Base-by-base conservation (phyloP, 2,888 invertebrate genomes). In the Meiosimyza platycephala region DNA sequence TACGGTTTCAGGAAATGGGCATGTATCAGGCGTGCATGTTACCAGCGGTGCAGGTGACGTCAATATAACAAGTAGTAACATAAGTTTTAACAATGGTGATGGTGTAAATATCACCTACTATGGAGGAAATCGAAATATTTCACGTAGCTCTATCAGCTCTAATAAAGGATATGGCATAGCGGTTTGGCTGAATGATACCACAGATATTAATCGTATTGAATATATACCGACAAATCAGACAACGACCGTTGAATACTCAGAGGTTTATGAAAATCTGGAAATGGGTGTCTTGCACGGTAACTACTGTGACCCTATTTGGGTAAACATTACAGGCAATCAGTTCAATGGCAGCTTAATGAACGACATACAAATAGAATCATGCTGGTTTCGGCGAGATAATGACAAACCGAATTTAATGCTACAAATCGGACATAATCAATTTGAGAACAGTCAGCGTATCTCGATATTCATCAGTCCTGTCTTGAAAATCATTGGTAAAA, bases 21-120 rank as follows among this genome's bases (percentile, higher is more conserved):
- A 97, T 84, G 93, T 95, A 1, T 96, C 97, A 3, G 98, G 98
- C 9, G 89, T 99, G 5, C 95, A 97, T 81, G 92, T 99, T 2
- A 90, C 93, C 1, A 94, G 92, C 79, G 99, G 99, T 3, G 97
- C 95, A 0, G 97, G 97, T 1, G 97, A 98, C 85, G 91, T 99
- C 0, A 97, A 98, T 85, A 90, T 99, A 4, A 98, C 98, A 22
- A 92, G 94, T 80, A 96, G 96, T 77, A 90, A 93, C 80, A 93
- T 99, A 78, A 93, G 94, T 18, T 94, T 95, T 79, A 99, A 99
- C 85, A 91, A 93, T 82, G 97, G 97, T 1, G 97, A 97, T 82
- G 99, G 99, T 0, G 90, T 99, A 12, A 99, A 99, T 85, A 93
- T 99, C 13, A 97, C 98, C 0, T 96, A 96, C 75, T 94, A 95